phyloP scores from a whole-genome alignment of 2,113 vertebrate genomes.

The Psilopsiagon aurifrons region DNA sequence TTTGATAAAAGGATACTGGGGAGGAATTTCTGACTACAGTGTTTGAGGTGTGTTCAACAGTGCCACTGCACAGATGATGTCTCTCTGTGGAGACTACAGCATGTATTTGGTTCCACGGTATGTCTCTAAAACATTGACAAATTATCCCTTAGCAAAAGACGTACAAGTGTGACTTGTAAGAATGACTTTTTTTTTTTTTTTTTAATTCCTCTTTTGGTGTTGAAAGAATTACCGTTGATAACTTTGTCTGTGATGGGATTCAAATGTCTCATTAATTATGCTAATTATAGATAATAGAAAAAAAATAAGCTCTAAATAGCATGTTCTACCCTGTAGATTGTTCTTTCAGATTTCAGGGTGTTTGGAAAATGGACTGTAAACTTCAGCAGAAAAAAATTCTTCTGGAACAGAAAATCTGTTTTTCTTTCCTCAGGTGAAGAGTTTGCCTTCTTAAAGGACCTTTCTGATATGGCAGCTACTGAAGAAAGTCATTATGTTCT shows the following conservation, averaged over 20 bases:
- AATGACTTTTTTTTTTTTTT: neutral
- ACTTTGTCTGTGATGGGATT: neutral
- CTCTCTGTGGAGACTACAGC: neutral
- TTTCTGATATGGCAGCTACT: constrained; percentile 79
- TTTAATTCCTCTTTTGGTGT: neutral
- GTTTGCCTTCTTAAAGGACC: constrained; percentile 87
- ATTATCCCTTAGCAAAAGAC: neutral
- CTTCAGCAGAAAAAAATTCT: neutral
- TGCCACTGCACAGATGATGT: neutral
- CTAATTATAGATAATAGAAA: neutral
- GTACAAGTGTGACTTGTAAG: neutral
- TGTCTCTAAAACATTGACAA: neutral
- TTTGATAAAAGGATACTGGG: neutral
- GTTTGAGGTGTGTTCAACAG: neutral
- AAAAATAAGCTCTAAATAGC: neutral
- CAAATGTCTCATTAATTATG: neutral
- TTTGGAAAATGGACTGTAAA: neutral
- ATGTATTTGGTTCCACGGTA: neutral
- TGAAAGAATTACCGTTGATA: neutral
- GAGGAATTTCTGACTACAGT: neutral
- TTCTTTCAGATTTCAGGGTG: neutral
- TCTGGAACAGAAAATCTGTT: neutral
- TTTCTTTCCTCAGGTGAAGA: constrained; percentile 82
- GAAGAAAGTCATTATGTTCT: constrained; percentile 86
- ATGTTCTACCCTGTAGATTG: neutral